Percentiles rank a stretch among this genome's conserved stretches.
These are phyloP conservation scores for Cheumatopsyche charites DNA, from an alignment of 1,140 invertebrate species.

Conservation along the genomic window DNA sequence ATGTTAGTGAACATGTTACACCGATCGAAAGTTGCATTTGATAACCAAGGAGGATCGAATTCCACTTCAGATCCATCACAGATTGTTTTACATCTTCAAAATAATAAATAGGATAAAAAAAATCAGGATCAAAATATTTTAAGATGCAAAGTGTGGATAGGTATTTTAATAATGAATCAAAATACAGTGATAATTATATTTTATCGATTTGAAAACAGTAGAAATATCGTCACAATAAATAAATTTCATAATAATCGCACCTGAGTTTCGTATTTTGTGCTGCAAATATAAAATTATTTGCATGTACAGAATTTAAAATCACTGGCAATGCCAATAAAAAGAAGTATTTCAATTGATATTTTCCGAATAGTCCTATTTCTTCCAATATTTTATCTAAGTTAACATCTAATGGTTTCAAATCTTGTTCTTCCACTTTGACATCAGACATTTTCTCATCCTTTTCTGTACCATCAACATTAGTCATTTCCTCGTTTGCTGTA, in stretches of 20 bases:
- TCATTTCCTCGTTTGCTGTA: too few relatives aligned
- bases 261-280: constrained; percentile 58
- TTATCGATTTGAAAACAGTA: too few relatives aligned
- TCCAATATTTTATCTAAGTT: constrained; percentile 51
- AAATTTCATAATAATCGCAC: constrained; percentile 47
- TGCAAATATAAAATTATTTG: constrained; percentile 56
- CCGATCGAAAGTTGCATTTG: constrained; percentile 53
- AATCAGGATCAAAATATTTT: too few relatives aligned
- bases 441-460: too few relatives aligned
- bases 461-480: too few relatives aligned
- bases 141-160: too few relatives aligned
- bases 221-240: too few relatives aligned
- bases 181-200: too few relatives aligned
- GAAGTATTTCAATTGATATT: constrained; percentile 55
- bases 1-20: constrained; percentile 49
- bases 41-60: constrained; percentile 55
- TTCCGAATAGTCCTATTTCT: constrained; percentile 55
- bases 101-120: not conserved
- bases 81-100: constrained; percentile 59
- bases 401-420: constrained; percentile 39
- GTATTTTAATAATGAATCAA: too few relatives aligned
- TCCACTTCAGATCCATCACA: constrained; percentile 52
- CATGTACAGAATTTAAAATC: constrained; percentile 54
- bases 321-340: constrained; percentile 53
- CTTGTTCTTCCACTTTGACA: too few relatives aligned